These are phyloP conservation scores for Dromococcyx pavoninus DNA, from an alignment of 2,797 vertebrate species.

Conservation along the genomic window DNA sequence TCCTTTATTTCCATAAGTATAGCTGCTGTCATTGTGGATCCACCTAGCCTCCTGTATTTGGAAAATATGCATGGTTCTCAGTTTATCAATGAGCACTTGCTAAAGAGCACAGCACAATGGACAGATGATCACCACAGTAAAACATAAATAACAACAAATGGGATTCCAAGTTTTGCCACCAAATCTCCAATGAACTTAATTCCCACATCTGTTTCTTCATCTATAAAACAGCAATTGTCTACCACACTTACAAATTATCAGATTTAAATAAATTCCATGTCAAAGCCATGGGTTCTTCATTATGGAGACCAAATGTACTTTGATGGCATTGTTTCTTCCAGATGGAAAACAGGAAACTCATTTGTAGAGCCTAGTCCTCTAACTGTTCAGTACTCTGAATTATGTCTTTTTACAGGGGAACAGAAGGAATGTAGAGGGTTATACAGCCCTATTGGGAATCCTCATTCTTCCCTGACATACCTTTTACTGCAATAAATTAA, in stretches of 20 bases:
- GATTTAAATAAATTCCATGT: neutral
- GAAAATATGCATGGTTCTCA: neutral
- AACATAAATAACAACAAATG: neutral
- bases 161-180: neutral
- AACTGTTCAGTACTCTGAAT: neutral
- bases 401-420: neutral
- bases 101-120: neutral
- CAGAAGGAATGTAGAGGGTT: neutral
- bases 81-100: neutral
- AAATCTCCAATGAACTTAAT: neutral
- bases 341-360: neutral
- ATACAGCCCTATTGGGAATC: neutral
- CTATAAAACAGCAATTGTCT: neutral
- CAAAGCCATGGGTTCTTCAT: neutral
- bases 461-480: neutral
- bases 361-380: neutral
- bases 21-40: neutral
- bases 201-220: neutral
- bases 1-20: neutral
- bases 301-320: neutral
- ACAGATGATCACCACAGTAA: neutral
- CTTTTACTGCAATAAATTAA: conserved; percentile 4
- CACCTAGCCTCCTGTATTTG: neutral
- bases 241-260: neutral
- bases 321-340: neutral